Conservation (phyloP, 2,797 vertebrate species). For the Pogoniulus pusillus region DNA sequence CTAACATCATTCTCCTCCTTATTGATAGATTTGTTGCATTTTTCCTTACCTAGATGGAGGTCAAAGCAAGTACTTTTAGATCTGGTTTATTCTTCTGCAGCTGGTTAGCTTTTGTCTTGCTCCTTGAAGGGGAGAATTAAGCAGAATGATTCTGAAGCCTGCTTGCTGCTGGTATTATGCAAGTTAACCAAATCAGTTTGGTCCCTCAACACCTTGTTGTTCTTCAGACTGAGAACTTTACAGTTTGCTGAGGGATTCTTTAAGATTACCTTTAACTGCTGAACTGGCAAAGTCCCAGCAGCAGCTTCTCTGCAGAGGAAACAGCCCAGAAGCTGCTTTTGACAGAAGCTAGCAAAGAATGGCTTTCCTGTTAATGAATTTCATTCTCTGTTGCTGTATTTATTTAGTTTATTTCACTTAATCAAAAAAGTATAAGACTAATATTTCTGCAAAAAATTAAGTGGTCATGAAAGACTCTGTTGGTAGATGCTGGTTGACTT, state of each 20-base stretch:
- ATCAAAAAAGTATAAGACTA: slow-evolving; percentile 1
- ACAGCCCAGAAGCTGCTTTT: neutral
- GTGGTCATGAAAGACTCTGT: neutral
- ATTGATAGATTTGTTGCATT: neutral
- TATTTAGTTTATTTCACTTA: neutral
- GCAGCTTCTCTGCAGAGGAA: slow-evolving; percentile 3
- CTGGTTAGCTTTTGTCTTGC: neutral
- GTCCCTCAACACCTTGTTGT: slow-evolving; percentile 21
- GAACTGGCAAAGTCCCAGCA: slow-evolving; percentile 28
- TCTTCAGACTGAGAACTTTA: slow-evolving; percentile 3
- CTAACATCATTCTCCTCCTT: neutral
- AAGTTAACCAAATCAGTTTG: slow-evolving; percentile 48
- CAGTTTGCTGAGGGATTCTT: slow-evolving; percentile 51
- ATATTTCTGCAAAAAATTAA: neutral
- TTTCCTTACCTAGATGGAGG: neutral
- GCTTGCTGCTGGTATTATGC: slow-evolving; percentile 12
- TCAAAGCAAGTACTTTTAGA: neutral
- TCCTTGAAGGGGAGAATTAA: neutral
- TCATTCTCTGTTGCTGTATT: neutral
- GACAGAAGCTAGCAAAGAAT: neutral
- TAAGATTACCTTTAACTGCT: slow-evolving; percentile 49
- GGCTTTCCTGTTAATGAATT: neutral
- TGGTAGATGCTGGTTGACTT: neutral
- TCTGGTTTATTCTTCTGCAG: neutral
- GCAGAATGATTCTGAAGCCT: neutral